Conservation (phyloP, 2,888 invertebrate species). For the Acleris sparsana region DNA sequence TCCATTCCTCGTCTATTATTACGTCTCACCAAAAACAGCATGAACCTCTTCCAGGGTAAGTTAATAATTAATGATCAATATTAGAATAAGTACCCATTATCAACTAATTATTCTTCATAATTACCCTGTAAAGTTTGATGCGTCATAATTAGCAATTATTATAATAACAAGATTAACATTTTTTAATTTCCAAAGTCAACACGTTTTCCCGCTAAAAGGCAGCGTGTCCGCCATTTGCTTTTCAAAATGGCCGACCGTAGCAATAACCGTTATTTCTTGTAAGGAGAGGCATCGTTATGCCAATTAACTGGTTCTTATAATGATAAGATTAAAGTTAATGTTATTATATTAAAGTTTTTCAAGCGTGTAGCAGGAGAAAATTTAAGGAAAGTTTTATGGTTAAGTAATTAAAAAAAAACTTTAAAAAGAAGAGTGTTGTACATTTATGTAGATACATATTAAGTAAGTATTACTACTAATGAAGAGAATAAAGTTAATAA, state of each 20-base stretch:
- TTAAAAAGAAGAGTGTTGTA: too few species aligned
- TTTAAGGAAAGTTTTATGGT: too few species aligned
- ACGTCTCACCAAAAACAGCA: too few species aligned
- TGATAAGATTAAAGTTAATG: slow-evolving; percentile 31
- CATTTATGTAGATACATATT: too few species aligned
- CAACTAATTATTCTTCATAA: not conserved
- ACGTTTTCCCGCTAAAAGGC: slow-evolving; percentile 32
- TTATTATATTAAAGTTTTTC: slow-evolving; percentile 33
- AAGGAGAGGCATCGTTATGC: slow-evolving; percentile 30
- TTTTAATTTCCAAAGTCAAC: slow-evolving; percentile 38
- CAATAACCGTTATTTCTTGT: slow-evolving; percentile 30
- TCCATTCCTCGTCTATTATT: too few species aligned
- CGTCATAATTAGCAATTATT: slow-evolving; percentile 8
- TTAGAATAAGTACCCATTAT: too few species aligned
- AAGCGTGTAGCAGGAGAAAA: not conserved
- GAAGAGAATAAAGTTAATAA: too few species aligned
- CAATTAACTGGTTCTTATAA: slow-evolving; percentile 35
- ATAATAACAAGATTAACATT: slow-evolving; percentile 9
- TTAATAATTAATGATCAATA: too few species aligned
- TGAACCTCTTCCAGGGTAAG: too few species aligned
- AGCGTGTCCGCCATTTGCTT: slow-evolving; percentile 27
- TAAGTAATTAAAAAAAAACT: too few species aligned
- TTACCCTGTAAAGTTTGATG: not conserved
- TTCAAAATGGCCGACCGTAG: slow-evolving; percentile 24
- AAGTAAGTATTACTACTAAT: too few species aligned